phyloP scores from a whole-genome alignment of 2,113 vertebrate species.

The Carollia perspicillata region DNA sequence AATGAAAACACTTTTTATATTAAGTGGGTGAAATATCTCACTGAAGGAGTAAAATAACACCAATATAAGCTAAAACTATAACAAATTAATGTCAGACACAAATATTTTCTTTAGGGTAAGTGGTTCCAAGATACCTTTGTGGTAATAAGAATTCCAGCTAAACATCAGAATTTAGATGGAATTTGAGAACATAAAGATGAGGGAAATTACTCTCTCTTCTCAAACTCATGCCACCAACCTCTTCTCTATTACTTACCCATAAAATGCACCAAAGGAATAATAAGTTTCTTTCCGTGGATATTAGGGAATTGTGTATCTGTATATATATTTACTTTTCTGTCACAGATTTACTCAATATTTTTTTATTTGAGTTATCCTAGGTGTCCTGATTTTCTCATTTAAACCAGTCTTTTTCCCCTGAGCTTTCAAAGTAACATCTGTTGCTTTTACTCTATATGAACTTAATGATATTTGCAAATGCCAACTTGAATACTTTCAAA shows the following conservation, averaged over 20 bases:
- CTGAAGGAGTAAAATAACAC: background rate
- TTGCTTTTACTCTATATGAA: background rate
- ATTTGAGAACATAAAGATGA: background rate
- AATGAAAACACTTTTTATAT: background rate
- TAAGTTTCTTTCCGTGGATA: background rate
- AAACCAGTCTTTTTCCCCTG: background rate
- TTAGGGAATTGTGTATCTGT: background rate
- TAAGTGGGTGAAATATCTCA: background rate
- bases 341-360: background rate
- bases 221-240: background rate
- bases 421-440: constrained; percentile 8
- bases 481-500: constrained; percentile 16
- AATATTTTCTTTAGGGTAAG: background rate
- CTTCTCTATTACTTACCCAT: background rate
- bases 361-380: background rate
- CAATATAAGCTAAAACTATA: background rate
- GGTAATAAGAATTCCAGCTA: background rate
- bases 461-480: background rate
- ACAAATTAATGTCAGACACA: background rate
- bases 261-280: background rate
- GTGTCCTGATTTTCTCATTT: background rate
- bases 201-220: background rate
- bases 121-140: background rate
- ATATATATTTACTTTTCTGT: background rate
- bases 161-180: background rate